Evolutionary conservation across 2,113 vertebrate genomes (phyloP), one percentile per base, ranked within the genome.

Genomic region (Toxotes chatareus): DNA sequence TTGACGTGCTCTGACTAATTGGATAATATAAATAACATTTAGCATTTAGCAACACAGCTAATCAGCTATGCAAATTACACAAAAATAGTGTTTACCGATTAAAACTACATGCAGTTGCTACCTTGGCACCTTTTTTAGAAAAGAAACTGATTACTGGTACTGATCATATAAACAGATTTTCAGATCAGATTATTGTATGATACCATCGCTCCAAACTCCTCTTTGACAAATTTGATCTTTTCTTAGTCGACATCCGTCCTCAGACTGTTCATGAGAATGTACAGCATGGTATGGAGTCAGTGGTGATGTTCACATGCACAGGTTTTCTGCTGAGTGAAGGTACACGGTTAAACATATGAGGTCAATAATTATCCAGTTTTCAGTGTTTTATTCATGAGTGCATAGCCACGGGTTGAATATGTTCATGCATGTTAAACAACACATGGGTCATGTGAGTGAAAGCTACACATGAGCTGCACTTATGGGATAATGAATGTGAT

Each of bases 311-410:
- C 16, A 31, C 4, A 36, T 53, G 21, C 16, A 27, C 31, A 67
- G 6, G 62, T 69, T 63, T 67, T 67, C 68, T 42, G 42, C 70
- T 36, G 56, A 27, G 13, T n/a, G 34, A 4, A 76, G 7, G 31
- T 60, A 11, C 12, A 17, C 21, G 3, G 21, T 63, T 69, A 64
- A 76, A 68, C 51, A 53, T 32, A 79, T 36, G 16, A 31, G 64
- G 46, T 75, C 62, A 76, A 62, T 70, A 67, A 82, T 71, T 57
- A 73, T 80, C 73, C 21, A 17, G 61, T 46, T 84, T 64, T 8
- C 72, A 34, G 53, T 77, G 81, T 86, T 87, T 86, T 86, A 82
- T 90, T 82, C 73, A 78, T 86, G 76, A 75, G 47, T 66, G 53
- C 53, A 59, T 66, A 31, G 74, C 66, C 82, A 71, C 11, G 55